These are phyloP conservation scores for Criorhina ranunculi DNA, from an alignment of 2,888 invertebrate species.

Conservation along the genomic window DNA sequence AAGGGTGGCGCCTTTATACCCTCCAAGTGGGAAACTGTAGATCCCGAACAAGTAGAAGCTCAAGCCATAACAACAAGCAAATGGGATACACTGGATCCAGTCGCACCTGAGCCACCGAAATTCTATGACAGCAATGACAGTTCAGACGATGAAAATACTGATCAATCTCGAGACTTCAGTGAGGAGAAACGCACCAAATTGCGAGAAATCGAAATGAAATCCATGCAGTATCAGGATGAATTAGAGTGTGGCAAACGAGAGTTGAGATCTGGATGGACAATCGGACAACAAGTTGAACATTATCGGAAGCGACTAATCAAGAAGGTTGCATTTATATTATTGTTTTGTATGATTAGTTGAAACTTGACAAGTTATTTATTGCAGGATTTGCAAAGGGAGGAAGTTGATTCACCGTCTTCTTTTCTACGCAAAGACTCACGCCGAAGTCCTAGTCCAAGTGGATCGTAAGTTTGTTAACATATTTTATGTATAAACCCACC, in stretches of 20 bases:
- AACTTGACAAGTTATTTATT: neutral
- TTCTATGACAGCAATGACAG: constrained; percentile 82
- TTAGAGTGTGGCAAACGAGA: constrained; percentile 93
- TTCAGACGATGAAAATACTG: constrained; percentile 80
- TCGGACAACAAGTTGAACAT: constrained; percentile 94
- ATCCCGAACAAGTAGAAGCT: constrained; percentile 92
- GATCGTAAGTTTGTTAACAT: constrained; percentile 66
- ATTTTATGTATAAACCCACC: neutral
- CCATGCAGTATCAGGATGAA: constrained; percentile 98
- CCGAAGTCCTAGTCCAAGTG: constrained; percentile 78
- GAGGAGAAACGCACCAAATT: constrained; percentile 90
- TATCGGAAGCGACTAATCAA: constrained; percentile 94
- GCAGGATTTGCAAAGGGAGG: constrained; percentile 78
- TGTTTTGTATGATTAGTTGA: neutral
- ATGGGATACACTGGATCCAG: constrained; percentile 91
- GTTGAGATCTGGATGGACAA: constrained; percentile 90
- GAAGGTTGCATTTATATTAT: constrained; percentile 87
- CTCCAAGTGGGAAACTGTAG: constrained; percentile 98
- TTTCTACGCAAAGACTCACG: constrained; percentile 78
- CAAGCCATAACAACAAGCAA: constrained; percentile 95
- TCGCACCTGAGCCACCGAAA: constrained; percentile 83
- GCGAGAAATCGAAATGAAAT: constrained; percentile 97
- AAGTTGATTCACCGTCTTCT: constrained; percentile 80
- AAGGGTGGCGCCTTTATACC: constrained; percentile 91
- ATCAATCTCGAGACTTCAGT: constrained; percentile 85